Percentiles rank a stretch among this genome's conserved stretches.
Conservation (phyloP, 30 jellyfish, hydroid and myxozoan genomes). For the Aurelia sp. region DNA sequence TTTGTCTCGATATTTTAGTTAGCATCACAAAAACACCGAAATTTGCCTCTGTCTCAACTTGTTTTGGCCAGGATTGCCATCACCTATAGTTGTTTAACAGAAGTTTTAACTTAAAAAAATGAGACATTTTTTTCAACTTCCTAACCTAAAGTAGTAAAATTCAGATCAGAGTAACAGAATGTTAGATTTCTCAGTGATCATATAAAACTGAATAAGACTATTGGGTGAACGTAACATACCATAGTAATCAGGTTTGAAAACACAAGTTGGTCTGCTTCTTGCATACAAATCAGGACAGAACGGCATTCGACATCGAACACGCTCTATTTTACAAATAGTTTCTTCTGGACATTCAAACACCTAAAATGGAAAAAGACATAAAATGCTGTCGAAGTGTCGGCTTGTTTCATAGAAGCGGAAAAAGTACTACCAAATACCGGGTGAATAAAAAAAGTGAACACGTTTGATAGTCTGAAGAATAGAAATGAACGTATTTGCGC, state of each 20-base stretch:
- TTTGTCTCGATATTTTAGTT: no score
- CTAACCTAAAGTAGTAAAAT: neutral
- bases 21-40: no score
- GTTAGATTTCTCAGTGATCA: neutral
- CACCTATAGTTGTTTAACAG: no score
- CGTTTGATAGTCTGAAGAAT: no score
- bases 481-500: no score
- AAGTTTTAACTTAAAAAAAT: no score
- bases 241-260: slow-evolving; percentile 49
- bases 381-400: no score
- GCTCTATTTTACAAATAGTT: slow-evolving; percentile 68
- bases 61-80: no score
- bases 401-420: neutral
- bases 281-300: slow-evolving; percentile 86
- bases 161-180: neutral
- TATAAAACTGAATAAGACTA: neutral
- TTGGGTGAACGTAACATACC: slow-evolving; percentile 23
- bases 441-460: no score
- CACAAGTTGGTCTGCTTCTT: slow-evolving; percentile 83
- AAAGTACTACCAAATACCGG: neutral
- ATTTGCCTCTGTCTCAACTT: no score
- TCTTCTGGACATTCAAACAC: slow-evolving; percentile 79
- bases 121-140: no score
- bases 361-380: neutral
- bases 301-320: slow-evolving; percentile 89